Base-by-base conservation (phyloP, 2,888 invertebrate species). In the Calliphora vomitoria region DNA sequence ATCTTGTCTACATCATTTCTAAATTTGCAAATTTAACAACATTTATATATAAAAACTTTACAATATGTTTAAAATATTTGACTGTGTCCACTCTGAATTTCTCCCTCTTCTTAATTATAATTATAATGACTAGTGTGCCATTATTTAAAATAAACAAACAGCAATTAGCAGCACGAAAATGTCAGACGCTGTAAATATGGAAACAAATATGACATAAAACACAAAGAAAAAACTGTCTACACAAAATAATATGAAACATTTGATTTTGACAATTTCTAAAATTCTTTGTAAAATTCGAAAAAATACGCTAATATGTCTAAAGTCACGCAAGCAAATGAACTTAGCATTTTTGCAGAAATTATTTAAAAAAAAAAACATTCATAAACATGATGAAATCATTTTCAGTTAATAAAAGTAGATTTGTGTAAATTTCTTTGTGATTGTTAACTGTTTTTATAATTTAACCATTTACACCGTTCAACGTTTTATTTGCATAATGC, bases 141-240 rank as follows among this genome's bases (percentile, higher is more conserved):
- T 71, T 80, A 69, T 71, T 25, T 60, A 62, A 31, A 62, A 62
- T 38, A 71, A 78, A 41, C 41, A 74, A 74, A 66, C 74, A 55
- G 55, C 66, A 82, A 82, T 82, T 82, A 82, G 31, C 66, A 31
- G 82, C 82, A 82, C 82, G 82, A 74, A 66, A 74, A 74, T 74
- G 35, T 74, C 18, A 66, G 74, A 31, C 55, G 68, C 41, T 64
- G 53, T 25, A 50, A 18, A 69, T 68, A 41, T 60, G 35, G 13
- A 13, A 68, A 60, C 18, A 62, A 47, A 78, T 38, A 78, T 38
- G 15, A 78, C 58, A 66, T 20, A 44, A 20, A 41, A 31, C 15
- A 31, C 31, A 60, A 25, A 60, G 4, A 60, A 31, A 25, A 31
- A 76, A 64, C 6, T 76, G 64, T 64, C 62, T 64, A 76, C 62